Evolutionary conservation across 2,113 vertebrate genomes (phyloP).

Genomic region (Phalacrocorax pelagicus): DNA sequence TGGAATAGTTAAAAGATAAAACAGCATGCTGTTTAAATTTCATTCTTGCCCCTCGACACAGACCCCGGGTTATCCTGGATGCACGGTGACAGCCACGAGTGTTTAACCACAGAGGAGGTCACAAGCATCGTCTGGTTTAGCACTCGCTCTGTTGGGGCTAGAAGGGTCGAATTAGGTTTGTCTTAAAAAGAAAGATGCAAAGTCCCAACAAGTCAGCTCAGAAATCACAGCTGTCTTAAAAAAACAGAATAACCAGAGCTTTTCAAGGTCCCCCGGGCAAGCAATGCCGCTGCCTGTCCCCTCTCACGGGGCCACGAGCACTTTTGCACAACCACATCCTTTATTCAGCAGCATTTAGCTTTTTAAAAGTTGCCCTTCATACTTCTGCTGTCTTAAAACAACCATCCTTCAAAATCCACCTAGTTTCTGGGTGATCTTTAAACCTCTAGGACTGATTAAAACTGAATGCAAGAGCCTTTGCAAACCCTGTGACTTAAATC

Average conservation of each 20-base stretch:
- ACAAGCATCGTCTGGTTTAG: rapidly evolving
- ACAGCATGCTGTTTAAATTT: not conserved
- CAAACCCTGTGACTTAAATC: not conserved
- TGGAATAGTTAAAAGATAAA: not conserved
- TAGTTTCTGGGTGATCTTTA: not conserved
- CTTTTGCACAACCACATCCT: not conserved
- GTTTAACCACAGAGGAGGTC: not conserved
- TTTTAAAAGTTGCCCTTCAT: not conserved
- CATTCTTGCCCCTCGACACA: not conserved
- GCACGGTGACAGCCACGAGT: rapidly evolving
- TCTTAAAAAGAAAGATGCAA: not conserved
- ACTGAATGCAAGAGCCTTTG: not conserved
- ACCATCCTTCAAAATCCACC: not conserved
- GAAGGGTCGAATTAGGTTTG: not conserved
- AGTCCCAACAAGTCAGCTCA: not conserved
- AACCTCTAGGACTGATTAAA: not conserved
- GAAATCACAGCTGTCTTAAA: not conserved
- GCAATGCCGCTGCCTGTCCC: not conserved
- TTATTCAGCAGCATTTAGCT: not conserved
- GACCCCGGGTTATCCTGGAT: not conserved
- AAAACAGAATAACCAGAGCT: not conserved
- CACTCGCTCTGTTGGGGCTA: rapidly evolving
- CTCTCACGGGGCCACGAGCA: rapidly evolving
- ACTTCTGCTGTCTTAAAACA: not conserved
- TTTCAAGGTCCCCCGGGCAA: not conserved